A percentile compares a stretch with the other conserved stretches of the same genome.
These are phyloP conservation scores for Drosophila simulans DNA, from an alignment of 1,140 invertebrate genomes.

Conservation along the genomic window DNA sequence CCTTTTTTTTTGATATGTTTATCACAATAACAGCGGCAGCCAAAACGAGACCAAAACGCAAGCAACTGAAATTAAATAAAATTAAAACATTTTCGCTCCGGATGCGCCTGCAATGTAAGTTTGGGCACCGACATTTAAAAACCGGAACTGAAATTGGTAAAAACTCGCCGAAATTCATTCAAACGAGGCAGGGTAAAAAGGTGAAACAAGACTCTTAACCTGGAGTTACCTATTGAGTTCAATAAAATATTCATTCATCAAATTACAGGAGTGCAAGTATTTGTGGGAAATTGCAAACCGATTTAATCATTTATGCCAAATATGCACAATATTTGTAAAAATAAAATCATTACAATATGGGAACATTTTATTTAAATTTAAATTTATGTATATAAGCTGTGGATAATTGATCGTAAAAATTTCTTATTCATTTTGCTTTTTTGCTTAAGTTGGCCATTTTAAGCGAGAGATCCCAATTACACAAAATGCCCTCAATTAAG, in stretches of 20 bases:
- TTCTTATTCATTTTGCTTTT: conserved; percentile 2
- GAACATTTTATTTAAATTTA: background rate
- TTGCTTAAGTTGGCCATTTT: conserved; percentile 5
- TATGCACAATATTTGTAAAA: too few species aligned
- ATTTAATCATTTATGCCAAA: background rate
- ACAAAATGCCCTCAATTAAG: conserved; percentile 50
- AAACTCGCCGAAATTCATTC: conserved; percentile 16
- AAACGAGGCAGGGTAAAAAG: background rate
- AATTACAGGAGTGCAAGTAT: background rate
- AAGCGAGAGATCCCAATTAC: conserved; percentile 18
- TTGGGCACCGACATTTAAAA: conserved; percentile 46
- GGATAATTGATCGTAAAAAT: background rate
- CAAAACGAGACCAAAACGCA: conserved; percentile 22
- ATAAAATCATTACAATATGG: too few species aligned
- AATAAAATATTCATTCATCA: background rate
- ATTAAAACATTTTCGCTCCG: conserved; percentile 37
- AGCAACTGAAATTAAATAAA: conserved; percentile 29
- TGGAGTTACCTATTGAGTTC: background rate
- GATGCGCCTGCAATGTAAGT: conserved; percentile 41
- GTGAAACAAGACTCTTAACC: background rate
- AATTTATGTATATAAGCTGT: background rate
- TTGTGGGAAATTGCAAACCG: background rate
- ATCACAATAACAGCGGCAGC: conserved; percentile 17
- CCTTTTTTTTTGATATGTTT: conserved; percentile 50
- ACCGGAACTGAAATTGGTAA: conserved; percentile 25